Conservation (phyloP, 2,888 invertebrate species). For the Tipula lateralis region DNA sequence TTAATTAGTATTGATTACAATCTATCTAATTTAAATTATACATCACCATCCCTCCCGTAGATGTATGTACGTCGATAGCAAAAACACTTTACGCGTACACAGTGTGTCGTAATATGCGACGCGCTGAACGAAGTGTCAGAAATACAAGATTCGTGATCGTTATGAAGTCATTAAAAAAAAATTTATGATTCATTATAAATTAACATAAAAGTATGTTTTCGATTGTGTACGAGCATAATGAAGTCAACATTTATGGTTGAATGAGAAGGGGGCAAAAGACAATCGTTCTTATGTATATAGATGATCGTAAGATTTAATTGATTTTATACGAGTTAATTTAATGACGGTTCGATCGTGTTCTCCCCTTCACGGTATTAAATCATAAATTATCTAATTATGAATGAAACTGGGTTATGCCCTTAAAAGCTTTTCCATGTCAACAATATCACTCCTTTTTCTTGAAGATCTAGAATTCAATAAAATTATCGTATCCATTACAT, state of each 20-base stretch:
- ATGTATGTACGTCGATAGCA: neutral
- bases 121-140: neutral
- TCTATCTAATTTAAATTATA: neutral
- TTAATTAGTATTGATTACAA: slow-evolving; percentile 19
- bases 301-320: neutral
- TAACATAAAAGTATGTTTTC: neutral
- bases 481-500: too few species aligned
- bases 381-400: neutral
- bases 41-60: neutral
- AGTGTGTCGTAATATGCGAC: neutral
- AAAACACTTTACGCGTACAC: neutral
- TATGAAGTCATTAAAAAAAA: neutral
- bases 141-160: neutral
- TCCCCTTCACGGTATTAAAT: neutral
- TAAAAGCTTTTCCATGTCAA: too few species aligned
- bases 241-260: neutral
- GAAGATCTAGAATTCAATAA: too few species aligned
- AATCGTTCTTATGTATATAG: too few species aligned
- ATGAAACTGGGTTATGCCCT: too few species aligned
- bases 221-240: neutral
- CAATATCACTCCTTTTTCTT: too few species aligned
- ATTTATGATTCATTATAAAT: neutral
- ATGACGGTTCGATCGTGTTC: neutral
- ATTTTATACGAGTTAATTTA: neutral
- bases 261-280: neutral